A percentile compares a stretch with the other conserved stretches of the same genome.
Evolutionary conservation across 2,797 vertebrate genomes (phyloP).

Genomic region (Girardinus metallicus): DNA sequence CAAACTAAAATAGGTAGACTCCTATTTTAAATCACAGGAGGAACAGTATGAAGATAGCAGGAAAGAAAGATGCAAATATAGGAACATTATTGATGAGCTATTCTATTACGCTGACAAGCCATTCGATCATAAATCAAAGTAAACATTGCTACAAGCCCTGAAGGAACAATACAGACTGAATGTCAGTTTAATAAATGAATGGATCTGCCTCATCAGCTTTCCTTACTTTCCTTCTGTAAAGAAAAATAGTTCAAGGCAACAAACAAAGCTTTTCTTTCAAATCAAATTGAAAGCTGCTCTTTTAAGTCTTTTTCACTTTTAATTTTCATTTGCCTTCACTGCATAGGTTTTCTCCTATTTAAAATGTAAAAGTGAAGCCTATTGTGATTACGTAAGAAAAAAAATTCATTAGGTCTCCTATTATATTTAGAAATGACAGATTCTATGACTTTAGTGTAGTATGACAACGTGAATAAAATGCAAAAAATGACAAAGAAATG

Average conservation of each 20-base stretch:
- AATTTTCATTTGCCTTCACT: neutral
- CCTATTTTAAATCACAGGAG: conserved; percentile 30
- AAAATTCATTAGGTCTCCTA: neutral
- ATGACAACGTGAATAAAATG: neutral
- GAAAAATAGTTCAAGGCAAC: conserved; percentile 37
- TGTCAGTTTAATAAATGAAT: conserved; percentile 60
- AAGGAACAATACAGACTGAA: conserved; percentile 43
- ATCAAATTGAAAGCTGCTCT: neutral
- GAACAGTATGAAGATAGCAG: conserved; percentile 44
- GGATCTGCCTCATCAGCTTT: conserved; percentile 41
- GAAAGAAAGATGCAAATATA: conserved; percentile 64
- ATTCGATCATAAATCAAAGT: conserved; percentile 66
- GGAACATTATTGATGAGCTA: conserved; percentile 65
- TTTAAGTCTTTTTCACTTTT: neutral
- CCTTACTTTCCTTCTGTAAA: conserved; percentile 39
- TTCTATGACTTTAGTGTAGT: neutral
- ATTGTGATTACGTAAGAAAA: neutral
- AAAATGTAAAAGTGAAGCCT: neutral
- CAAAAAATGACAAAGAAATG: neutral
- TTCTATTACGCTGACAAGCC: conserved; percentile 62
- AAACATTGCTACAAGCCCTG: conserved; percentile 35
- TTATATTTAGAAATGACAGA: neutral
- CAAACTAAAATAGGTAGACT: neutral
- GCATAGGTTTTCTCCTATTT: neutral
- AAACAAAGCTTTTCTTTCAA: neutral